phyloP scores from a whole-genome alignment of 2,113 vertebrate genomes.

The Cyprinodon brontotheroides region DNA sequence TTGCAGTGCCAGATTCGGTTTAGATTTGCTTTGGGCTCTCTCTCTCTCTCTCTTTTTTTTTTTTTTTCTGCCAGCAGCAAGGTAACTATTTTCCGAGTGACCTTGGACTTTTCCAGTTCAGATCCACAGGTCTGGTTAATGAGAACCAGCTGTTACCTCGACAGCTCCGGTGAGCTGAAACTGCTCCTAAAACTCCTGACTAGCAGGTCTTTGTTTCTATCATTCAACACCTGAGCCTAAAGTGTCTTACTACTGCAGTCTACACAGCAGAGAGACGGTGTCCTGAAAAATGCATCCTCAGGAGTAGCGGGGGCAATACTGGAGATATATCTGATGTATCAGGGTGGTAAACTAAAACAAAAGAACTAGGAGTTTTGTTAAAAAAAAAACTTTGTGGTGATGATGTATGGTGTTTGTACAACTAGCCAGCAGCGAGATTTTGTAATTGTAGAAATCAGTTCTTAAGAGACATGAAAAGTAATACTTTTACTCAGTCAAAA shows the following conservation, averaged over 20 bases:
- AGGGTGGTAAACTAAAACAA: neutral
- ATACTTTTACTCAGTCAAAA: too few relatives aligned
- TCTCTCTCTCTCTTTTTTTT: neutral
- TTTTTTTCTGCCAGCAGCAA: neutral
- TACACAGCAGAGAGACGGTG: neutral
- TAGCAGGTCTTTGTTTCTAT: conserved; percentile 38
- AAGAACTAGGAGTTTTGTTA: neutral
- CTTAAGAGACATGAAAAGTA: too few relatives aligned
- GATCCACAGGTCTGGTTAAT: conserved; percentile 72
- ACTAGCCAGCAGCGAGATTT: too few relatives aligned
- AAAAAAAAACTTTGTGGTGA: neutral
- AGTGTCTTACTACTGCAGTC: neutral
- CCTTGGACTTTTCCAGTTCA: conserved; percentile 75
- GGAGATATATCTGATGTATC: neutral
- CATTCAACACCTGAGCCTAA: conserved; percentile 1
- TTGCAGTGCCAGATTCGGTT: conserved; percentile 20
- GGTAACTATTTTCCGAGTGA: conserved; percentile 67
- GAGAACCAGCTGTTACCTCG: conserved; percentile 83
- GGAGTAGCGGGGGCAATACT: neutral
- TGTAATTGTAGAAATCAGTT: too few relatives aligned
- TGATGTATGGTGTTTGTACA: too few relatives aligned
- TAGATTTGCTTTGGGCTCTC: conserved; percentile 28
- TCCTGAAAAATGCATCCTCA: neutral
- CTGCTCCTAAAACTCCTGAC: conserved; percentile 55
- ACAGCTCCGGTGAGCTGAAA: conserved; percentile 40